Conservation (phyloP, 2,797 vertebrate species). For the Scolopax rusticola region DNA sequence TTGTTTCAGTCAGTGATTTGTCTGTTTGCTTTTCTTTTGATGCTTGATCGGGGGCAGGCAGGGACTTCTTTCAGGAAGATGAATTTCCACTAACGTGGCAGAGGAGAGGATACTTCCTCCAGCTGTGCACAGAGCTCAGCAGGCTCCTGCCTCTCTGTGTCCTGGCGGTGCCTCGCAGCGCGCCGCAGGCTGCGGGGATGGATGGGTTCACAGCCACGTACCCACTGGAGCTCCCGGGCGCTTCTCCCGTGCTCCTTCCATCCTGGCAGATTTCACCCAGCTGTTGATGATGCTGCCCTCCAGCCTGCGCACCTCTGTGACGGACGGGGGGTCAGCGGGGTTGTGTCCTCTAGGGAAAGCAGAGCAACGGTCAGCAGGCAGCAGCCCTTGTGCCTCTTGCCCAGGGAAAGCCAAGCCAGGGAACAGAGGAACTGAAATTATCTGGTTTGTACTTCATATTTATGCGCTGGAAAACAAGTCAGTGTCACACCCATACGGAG, state of each 20-base stretch:
- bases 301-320: constrained; percentile 77
- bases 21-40: not conserved
- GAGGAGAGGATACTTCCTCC: not conserved
- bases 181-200: accelerated
- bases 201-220: accelerated
- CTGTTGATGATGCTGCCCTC: constrained; percentile 83
- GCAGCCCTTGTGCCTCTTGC: not conserved
- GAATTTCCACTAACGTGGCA: accelerated
- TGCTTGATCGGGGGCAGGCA: not conserved
- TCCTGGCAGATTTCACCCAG: constrained; percentile 81
- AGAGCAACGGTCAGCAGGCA: not conserved
- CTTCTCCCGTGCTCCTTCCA: accelerated
- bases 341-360: constrained; percentile 80
- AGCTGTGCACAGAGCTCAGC: not conserved
- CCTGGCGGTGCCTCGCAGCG: not conserved
- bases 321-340: constrained; percentile 84
- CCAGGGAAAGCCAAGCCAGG: not conserved
- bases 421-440: not conserved
- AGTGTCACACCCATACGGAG: too few relatives aligned
- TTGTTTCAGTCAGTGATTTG: not conserved
- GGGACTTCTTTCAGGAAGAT: not conserved
- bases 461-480: not conserved
- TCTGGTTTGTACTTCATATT: not conserved
- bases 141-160: not conserved
- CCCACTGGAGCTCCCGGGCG: accelerated